phyloP scores from a whole-genome alignment of 2,113 vertebrate genomes.

The Rousettus leschenaultii region DNA sequence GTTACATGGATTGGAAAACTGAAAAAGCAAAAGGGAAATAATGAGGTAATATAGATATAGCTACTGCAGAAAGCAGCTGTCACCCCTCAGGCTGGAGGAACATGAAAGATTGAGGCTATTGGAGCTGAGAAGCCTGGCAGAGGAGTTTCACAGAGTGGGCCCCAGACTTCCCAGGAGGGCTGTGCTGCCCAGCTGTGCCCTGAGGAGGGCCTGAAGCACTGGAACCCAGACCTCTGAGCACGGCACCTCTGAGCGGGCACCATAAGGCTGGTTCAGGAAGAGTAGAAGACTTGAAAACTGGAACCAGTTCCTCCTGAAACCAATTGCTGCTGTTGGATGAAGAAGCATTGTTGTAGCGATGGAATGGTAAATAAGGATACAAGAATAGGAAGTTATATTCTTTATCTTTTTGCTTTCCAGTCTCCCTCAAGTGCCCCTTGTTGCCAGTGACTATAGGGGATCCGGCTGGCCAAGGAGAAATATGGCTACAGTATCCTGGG shows the following conservation, averaged over 20 bases:
- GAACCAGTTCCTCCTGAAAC: background rate
- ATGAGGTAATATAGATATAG: background rate
- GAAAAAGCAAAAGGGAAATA: background rate
- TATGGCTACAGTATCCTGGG: background rate
- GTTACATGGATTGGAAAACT: background rate
- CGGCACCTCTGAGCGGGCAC: no score
- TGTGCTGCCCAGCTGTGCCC: background rate
- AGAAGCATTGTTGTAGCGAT: no score
- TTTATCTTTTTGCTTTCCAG: background rate
- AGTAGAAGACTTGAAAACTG: background rate
- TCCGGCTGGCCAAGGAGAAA: background rate
- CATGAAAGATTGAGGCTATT: background rate
- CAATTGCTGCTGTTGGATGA: no score
- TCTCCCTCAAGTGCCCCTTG: background rate
- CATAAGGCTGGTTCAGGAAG: background rate
- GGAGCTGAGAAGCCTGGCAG: background rate
- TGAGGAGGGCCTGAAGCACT: background rate
- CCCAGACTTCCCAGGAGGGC: background rate
- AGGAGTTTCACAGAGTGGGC: accelerated
- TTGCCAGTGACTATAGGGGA: no score
- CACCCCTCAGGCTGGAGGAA: background rate
- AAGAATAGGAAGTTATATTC: background rate
- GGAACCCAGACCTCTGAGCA: background rate
- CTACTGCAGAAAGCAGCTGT: background rate
- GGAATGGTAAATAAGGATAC: background rate